Percentiles rank a stretch among this genome's conserved stretches.
Evolutionary conservation across 2,113 vertebrate species (phyloP).

Genomic region (Caloenas nicobarica): DNA sequence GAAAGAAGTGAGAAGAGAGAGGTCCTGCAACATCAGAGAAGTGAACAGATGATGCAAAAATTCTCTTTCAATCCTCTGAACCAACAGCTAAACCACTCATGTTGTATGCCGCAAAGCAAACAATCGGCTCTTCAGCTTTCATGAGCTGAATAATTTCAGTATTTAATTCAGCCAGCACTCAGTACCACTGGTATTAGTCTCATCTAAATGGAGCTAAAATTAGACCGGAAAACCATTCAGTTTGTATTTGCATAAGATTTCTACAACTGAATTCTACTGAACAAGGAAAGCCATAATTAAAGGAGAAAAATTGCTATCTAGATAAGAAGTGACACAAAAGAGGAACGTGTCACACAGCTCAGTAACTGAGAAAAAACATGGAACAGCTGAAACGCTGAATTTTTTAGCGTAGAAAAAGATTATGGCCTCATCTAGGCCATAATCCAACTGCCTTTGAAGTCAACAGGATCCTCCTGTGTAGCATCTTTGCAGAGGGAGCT

Average conservation of each 20-base stretch:
- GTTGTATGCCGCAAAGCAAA: not conserved
- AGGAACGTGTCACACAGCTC: not conserved
- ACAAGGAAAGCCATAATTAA: slow-evolving; percentile 37
- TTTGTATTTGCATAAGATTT: slow-evolving; percentile 23
- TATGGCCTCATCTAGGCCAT: not conserved
- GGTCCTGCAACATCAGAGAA: not conserved
- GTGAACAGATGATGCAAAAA: not conserved
- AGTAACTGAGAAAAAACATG: not conserved
- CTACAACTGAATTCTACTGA: not conserved
- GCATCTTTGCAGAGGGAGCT: not conserved
- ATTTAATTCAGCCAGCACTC: not conserved
- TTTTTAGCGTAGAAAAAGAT: not conserved
- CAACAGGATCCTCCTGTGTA: not conserved
- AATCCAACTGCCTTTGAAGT: not conserved
- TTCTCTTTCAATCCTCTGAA: not conserved
- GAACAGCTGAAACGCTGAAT: not conserved
- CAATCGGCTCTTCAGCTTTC: slow-evolving; percentile 9
- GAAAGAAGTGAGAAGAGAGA: not conserved
- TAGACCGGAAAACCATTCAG: slow-evolving; percentile 43
- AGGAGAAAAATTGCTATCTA: slow-evolving; percentile 18
- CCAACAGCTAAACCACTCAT: not conserved
- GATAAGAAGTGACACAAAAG: slow-evolving; percentile 34
- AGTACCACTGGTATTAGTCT: not conserved
- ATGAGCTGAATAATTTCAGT: not conserved
- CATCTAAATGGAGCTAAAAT: slow-evolving; percentile 36